Conservation (phyloP, 2,888 invertebrate species). For the Cephus runcator region DNA sequence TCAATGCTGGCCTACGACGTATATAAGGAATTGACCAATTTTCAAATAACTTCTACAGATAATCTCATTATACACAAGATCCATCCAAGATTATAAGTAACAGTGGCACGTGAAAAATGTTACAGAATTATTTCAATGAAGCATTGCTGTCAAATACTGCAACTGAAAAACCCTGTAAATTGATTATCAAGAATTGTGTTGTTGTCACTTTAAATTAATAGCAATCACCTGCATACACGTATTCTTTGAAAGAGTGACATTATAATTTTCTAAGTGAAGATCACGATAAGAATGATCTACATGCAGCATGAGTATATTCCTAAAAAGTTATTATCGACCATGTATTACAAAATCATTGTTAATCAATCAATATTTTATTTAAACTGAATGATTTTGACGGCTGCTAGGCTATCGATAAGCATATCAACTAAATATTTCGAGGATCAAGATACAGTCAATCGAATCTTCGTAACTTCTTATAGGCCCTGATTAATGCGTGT, state of each 20-base stretch:
- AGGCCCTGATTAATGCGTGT: conserved; percentile 35
- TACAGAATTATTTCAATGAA: not conserved
- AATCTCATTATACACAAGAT: not conserved
- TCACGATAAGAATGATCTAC: not conserved
- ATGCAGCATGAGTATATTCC: not conserved
- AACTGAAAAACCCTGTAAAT: not conserved
- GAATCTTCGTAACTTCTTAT: not conserved
- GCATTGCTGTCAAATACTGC: not conserved
- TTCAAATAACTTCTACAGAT: not conserved
- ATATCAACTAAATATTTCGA: not conserved
- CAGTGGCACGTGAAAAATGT: not conserved
- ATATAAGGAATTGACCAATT: not conserved
- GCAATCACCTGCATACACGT: no score
- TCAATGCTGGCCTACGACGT: not conserved
- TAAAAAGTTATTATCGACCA: no score
- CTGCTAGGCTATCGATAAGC: not conserved
- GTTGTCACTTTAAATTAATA: not conserved
- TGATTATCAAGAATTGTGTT: not conserved
- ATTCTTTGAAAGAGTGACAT: not conserved
- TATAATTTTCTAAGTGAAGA: not conserved
- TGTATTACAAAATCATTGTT: no score
- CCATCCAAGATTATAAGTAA: not conserved
- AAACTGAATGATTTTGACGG: no score
- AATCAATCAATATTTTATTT: no score
- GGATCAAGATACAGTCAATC: not conserved